Conservation (phyloP, 2,797 vertebrate species). For the Labeo calbasu region DNA sequence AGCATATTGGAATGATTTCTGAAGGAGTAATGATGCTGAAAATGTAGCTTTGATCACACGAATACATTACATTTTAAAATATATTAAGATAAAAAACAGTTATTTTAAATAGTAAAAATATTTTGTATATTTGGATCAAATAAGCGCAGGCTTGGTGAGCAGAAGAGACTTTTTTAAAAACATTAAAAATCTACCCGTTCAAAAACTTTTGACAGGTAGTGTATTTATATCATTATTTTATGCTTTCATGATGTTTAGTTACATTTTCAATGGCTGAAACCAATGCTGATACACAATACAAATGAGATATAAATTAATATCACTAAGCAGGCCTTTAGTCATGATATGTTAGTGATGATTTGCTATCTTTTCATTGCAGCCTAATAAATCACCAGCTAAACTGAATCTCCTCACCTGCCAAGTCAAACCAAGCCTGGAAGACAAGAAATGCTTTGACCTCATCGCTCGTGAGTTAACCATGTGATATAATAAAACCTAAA, state of each 20-base stretch:
- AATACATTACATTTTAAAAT: too few species aligned
- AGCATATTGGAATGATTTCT: too few species aligned
- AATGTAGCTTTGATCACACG: too few species aligned
- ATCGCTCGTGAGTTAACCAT: conserved; percentile 79
- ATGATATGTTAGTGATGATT: not conserved
- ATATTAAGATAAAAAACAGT: too few species aligned
- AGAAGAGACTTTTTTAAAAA: too few species aligned
- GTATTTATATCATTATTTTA: not conserved
- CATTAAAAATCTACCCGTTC: too few species aligned
- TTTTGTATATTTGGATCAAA: too few species aligned
- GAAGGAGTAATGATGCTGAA: too few species aligned
- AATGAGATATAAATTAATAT: not conserved
- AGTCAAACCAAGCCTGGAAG: conserved; percentile 84
- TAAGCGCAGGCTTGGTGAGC: too few species aligned
- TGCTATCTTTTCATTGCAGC: conserved; percentile 65
- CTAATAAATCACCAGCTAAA: conserved; percentile 80
- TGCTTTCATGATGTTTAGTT: not conserved
- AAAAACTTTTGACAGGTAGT: too few species aligned
- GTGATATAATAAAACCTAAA: not conserved
- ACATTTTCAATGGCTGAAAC: not conserved
- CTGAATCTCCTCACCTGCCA: conserved; percentile 89
- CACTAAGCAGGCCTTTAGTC: not conserved
- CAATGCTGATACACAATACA: not conserved
- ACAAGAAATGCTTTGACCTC: conserved; percentile 88
- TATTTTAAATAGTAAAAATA: too few species aligned